Base-by-base conservation (phyloP, 2,113 vertebrate genomes). In the Chlamydotis undulata region DNA sequence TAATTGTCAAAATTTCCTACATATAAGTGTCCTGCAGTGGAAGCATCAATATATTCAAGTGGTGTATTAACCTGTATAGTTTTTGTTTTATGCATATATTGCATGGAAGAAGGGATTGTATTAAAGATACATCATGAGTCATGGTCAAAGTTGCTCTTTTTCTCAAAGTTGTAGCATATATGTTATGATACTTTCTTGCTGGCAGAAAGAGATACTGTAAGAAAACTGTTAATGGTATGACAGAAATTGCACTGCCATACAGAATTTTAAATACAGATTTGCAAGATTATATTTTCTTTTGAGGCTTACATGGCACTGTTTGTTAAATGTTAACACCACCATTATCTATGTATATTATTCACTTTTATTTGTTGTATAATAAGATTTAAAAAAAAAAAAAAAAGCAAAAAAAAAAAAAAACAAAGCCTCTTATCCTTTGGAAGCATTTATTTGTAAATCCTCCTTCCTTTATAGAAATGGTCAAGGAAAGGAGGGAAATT, bases 351-450 rank as follows among this genome's bases (percentile, higher is more conserved):
- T 31, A 31, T 68, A 25, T 50, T 41, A 80, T 73, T 90, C 35
- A 52, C 19, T 86, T 92, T 35, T 64, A 94, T 89, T 93, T 92
- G n/a, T 69, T 83, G 67, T 61, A 19, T 84, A 80, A 88, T 57
- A 65, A 25, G 49, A 79, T 59, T 53, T 21, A 41, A 28, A 33
- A 83, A 73, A 61, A 75, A 33, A 2, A 43, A 15, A 43, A 18
- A 19, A 22, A 15, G 16, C 6, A 14, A 43, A 43, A 43, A 35
- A 35, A 35, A 35, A 35, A 35, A 18, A 19, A 22, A 15, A 43
- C 6, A 14, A 43, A 43, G 15, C 41, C 16, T 53, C 8, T 82
- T 77, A 77, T 59, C 47, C 33, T 89, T 73, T 55, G 23, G 28
- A 91, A 39, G n/a, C 17, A 60, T 85, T 56, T 87, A 4, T 45